Conservation (phyloP, 1,140 invertebrate genomes). For the Wiebesia pumilae region DNA sequence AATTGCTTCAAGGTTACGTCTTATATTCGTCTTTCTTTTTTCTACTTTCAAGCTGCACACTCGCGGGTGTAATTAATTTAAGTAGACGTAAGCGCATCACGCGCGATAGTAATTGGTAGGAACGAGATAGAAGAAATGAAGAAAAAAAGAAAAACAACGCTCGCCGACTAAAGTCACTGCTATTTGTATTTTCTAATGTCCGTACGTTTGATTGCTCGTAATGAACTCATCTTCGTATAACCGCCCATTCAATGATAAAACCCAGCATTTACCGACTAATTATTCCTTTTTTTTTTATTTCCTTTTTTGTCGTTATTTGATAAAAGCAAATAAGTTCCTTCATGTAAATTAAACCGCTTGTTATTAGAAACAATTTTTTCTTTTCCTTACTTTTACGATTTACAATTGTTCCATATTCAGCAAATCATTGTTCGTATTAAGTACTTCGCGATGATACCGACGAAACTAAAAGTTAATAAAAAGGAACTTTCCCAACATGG, state of each 20-base stretch:
- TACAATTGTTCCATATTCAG: too few relatives aligned
- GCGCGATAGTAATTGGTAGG: slow-evolving; percentile 27
- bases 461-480: too few relatives aligned
- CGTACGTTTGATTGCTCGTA: slow-evolving; percentile 14
- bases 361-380: neutral
- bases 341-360: neutral
- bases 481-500: too few relatives aligned
- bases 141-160: neutral
- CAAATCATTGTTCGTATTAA: too few relatives aligned
- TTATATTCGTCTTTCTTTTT: neutral
- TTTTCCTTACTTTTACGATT: neutral
- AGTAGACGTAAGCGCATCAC: slow-evolving; percentile 17
- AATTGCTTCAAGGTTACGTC: slow-evolving; percentile 33
- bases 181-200: slow-evolving; percentile 39
- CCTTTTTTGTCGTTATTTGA: neutral
- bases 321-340: neutral
- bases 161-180: slow-evolving; percentile 25
- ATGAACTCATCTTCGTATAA: slow-evolving; percentile 27
- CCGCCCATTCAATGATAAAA: neutral
- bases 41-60: neutral
- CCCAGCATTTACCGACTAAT: neutral
- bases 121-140: neutral
- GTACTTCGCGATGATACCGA: too few relatives aligned
- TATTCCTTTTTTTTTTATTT: neutral
- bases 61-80: slow-evolving; percentile 33